phyloP scores from a whole-genome alignment of 2,797 vertebrate genomes.

The Carduelis carduelis region DNA sequence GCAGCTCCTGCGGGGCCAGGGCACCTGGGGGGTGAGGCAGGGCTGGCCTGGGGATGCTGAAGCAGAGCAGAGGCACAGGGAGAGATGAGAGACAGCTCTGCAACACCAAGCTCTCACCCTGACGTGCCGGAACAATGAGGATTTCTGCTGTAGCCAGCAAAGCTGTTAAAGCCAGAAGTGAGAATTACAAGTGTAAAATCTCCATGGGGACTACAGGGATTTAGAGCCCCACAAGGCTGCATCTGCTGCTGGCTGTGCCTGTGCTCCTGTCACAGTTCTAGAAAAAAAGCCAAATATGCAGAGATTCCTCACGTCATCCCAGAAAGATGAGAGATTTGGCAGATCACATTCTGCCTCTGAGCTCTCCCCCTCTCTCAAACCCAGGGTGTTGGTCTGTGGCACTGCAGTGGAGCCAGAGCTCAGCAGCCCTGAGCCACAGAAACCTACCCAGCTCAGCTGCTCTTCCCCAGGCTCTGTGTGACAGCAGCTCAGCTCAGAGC shows the following conservation, averaged over 20 bases:
- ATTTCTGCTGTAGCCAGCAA: neutral
- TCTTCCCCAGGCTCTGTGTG: neutral
- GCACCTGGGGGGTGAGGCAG: no score
- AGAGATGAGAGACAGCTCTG: neutral
- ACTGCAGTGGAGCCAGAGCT: neutral
- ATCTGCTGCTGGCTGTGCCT: neutral
- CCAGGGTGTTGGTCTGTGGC: accelerated
- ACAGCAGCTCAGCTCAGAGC: neutral
- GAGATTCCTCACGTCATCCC: neutral
- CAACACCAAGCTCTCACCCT: neutral
- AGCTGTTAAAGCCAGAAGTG: neutral
- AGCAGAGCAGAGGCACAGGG: neutral
- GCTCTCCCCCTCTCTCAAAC: accelerated
- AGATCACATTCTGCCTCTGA: neutral
- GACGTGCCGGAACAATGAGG: neutral
- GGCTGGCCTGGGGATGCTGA: neutral
- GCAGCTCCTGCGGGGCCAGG: neutral
- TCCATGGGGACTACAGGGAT: neutral
- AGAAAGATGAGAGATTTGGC: neutral
- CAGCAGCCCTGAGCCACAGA: neutral
- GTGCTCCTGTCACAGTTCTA: neutral
- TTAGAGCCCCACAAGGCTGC: neutral
- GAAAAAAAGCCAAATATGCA: neutral
- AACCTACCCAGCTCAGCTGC: neutral
- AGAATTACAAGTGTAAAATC: neutral